Evolutionary conservation across 2,797 vertebrate species (phyloP), one percentile per base, ranked within the genome.

Genomic region (Acipenser transmontanus): DNA sequence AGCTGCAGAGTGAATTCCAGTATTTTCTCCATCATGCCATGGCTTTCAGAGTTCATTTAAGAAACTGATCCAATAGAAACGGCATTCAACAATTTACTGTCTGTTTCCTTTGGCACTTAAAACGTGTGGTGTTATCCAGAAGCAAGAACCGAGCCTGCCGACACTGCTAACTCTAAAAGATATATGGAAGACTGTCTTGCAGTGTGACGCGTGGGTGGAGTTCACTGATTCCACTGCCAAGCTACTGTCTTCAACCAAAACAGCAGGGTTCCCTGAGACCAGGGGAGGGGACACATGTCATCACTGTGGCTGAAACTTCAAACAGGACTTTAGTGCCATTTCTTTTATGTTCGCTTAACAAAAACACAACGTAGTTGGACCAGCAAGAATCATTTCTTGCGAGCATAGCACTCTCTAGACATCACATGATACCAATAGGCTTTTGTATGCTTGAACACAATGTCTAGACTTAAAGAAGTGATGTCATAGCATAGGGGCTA

Each of bases 401-500:
- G 78, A 78, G 77, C 72, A 72, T 70, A 63, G 74, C 74, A 14
- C 76, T 68, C 59, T 62, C 56, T 59, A 76, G 68, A 72, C 63
- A 61, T 50, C 2, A 67, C 66, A 70, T 73, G 63, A 72, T 71
- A 66, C 75, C 76, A 62, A 70, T 56, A 76, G 74, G 68, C 59
- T 82, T 84, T 75, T 76, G 54, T 80, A 62, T 66, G 74, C 75
- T 6, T 60, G 71, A 66, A 68, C 72, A 76, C 72, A 72, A 48
- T 13, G 12, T 83, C 77, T 82, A 67, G 47, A 73, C 78, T 73
- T 78, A 77, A 79, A 78, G 77, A 71, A 66, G 63, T 74, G 80
- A 88, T 84, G 79, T 84, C 80, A 87, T 59, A 34, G 77, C 75
- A 74, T 80, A 62, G 66, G 80, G 80, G 65, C 74, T 59, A 75